Percentiles rank a stretch among this genome's conserved stretches.
Evolutionary conservation across 1,140 invertebrate genomes (phyloP).

Genomic region (Drosophila mauritiana): DNA sequence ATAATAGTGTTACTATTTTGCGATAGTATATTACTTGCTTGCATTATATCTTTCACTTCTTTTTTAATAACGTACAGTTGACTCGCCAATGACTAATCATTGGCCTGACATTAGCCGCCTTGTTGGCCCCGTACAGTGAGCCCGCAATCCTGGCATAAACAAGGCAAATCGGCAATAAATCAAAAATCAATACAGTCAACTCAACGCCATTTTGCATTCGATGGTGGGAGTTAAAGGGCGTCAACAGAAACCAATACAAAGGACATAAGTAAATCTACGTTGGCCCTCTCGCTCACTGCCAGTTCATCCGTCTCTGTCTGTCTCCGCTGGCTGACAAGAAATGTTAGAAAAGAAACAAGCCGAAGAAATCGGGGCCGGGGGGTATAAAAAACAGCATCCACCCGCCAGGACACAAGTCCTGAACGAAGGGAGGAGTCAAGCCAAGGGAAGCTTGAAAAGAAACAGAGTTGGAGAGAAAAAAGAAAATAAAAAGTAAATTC

Average conservation of each 20-base stretch:
- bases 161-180: conserved; percentile 61
- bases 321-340: conserved; percentile 57
- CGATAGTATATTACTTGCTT: too few species aligned
- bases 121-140: conserved; percentile 43
- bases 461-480: conserved; percentile 23
- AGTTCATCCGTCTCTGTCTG: conserved; percentile 21
- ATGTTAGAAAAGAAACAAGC: conserved; percentile 64
- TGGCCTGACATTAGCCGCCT: conserved; percentile 18
- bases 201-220: conserved; percentile 70
- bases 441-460: conserved; percentile 37
- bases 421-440: conserved; percentile 67
- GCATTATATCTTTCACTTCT: too few species aligned
- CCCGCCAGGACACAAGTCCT: conserved; percentile 44
- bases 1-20: too few species aligned
- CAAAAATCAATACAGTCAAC: conserved; percentile 76
- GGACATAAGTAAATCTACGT: conserved; percentile 69
- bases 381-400: conserved; percentile 36
- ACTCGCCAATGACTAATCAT: conserved; percentile 17
- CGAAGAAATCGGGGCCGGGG: conserved; percentile 1
- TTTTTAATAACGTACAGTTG: conserved; percentile 12
- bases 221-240: conserved; percentile 25
- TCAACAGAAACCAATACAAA: conserved; percentile 79
- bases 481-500: conserved; percentile 79
- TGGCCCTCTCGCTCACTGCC: conserved; percentile 4
- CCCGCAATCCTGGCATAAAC: conserved; percentile 20